Conservation (phyloP, 1,140 invertebrate species). For the Brachionus asplanchnoidis region DNA sequence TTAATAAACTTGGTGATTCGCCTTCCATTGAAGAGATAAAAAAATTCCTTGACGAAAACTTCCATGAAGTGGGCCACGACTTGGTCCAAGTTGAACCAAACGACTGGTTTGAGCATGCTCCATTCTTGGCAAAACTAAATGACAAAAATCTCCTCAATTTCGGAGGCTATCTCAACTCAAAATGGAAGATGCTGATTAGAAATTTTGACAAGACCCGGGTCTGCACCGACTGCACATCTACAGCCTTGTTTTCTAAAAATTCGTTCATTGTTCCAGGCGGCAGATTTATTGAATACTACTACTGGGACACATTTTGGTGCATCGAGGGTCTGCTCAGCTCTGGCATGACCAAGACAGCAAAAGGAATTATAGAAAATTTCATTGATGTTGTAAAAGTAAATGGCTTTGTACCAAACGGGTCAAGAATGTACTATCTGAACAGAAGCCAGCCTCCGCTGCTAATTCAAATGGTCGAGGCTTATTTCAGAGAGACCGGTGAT, state of each 20-base stretch:
- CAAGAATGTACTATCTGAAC: slow-evolving; percentile 75
- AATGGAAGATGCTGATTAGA: slow-evolving; percentile 31
- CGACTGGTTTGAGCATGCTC: slow-evolving; percentile 34
- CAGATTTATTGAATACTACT: slow-evolving; percentile 77
- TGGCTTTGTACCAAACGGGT: slow-evolving; percentile 83
- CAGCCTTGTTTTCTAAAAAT: not conserved
- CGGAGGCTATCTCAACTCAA: not conserved
- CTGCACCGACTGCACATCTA: not conserved
- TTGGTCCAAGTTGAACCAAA: slow-evolving; percentile 14
- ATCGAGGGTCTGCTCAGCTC: slow-evolving; percentile 74
- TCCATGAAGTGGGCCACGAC: slow-evolving; percentile 1
- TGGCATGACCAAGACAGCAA: slow-evolving; percentile 73
- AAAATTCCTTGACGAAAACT: slow-evolving; percentile 30
- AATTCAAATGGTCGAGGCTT: slow-evolving; percentile 67
- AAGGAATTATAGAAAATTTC: slow-evolving; percentile 64
- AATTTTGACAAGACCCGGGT: not conserved
- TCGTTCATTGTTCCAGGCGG: slow-evolving; percentile 77
- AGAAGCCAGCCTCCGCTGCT: slow-evolving; percentile 80
- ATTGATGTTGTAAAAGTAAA: slow-evolving; percentile 46
- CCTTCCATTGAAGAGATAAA: not conserved
- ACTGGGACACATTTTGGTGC: slow-evolving; percentile 93
- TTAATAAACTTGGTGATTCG: not conserved
- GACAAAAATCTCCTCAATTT: slow-evolving; percentile 12
- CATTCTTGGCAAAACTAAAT: not conserved
- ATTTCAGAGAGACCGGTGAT: not conserved